A percentile compares a stretch with the other conserved stretches of the same genome.
Evolutionary conservation across 2,888 invertebrate species (phyloP).

Genomic region (Scrobipalpa costella): DNA sequence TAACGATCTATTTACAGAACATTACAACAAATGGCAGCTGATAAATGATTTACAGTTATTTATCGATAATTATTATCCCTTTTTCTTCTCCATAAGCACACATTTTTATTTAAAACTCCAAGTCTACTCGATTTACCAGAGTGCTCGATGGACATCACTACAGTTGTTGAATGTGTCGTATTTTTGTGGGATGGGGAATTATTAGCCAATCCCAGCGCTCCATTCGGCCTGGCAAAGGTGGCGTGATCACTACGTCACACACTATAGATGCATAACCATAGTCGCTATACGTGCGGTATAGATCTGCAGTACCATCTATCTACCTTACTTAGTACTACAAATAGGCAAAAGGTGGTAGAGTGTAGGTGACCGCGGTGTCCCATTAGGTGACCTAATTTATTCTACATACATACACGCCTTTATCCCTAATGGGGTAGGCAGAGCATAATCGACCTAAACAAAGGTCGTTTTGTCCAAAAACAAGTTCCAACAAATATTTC

Average conservation of each 20-base stretch:
- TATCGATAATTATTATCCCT: background rate
- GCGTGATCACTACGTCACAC: slow-evolving; percentile 76
- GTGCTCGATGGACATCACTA: slow-evolving; percentile 50
- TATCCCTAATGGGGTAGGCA: too few species aligned
- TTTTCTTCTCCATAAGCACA: background rate
- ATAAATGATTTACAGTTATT: background rate
- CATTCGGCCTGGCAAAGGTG: slow-evolving; percentile 66
- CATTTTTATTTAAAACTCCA: background rate
- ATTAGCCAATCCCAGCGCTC: slow-evolving; percentile 61
- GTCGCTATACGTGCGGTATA: too few species aligned
- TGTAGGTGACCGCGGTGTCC: too few species aligned
- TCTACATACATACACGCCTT: too few species aligned
- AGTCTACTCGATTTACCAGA: slow-evolving; percentile 8
- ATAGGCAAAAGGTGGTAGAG: too few species aligned
- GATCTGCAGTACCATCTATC: too few species aligned
- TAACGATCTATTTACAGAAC: background rate
- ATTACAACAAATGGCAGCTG: background rate
- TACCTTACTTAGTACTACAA: too few species aligned
- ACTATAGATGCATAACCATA: slow-evolving; percentile 13
- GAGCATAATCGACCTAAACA: too few species aligned
- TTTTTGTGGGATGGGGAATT: slow-evolving; percentile 50
- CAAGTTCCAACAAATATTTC: too few species aligned
- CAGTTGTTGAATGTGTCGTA: slow-evolving; percentile 66
- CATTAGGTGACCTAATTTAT: too few species aligned
- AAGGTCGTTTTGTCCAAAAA: too few species aligned